Percentiles rank a stretch among this genome's conserved stretches.
Conservation (phyloP, 2,888 invertebrate genomes). For the Pheosia tremula region DNA sequence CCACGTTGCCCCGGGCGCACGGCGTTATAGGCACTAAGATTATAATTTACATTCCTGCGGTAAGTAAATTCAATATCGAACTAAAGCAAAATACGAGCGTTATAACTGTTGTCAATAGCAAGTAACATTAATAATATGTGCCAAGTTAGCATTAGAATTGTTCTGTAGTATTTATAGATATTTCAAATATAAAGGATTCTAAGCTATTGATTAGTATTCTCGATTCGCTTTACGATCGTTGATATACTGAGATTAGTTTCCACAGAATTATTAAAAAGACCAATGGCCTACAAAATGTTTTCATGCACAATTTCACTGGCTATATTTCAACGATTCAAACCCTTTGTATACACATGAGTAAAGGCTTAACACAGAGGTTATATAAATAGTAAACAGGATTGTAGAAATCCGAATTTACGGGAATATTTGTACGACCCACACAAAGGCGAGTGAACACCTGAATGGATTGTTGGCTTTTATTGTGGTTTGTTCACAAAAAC, state of each 20-base stretch:
- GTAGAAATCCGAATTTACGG: background rate
- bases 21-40: background rate
- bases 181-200: too few relatives aligned
- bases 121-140: too few relatives aligned
- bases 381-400: background rate
- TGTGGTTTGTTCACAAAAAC: background rate
- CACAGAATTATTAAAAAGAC: background rate
- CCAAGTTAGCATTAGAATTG: too few relatives aligned
- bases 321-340: background rate
- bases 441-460: background rate
- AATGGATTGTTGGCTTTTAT: background rate
- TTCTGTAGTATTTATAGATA: too few relatives aligned
- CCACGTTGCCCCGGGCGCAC: constrained; percentile 13
- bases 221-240: background rate
- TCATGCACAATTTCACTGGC: background rate
- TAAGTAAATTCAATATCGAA: too few relatives aligned
- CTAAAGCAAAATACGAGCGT: too few relatives aligned
- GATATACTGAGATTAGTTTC: background rate
- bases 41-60: background rate
- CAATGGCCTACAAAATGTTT: background rate
- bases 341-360: background rate
- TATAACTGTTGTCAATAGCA: too few relatives aligned
- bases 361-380: background rate
- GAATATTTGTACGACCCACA: background rate
- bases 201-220: too few relatives aligned